Evolutionary conservation across 2,888 invertebrate species (phyloP).

Genomic region (Microplitis deprimator): DNA sequence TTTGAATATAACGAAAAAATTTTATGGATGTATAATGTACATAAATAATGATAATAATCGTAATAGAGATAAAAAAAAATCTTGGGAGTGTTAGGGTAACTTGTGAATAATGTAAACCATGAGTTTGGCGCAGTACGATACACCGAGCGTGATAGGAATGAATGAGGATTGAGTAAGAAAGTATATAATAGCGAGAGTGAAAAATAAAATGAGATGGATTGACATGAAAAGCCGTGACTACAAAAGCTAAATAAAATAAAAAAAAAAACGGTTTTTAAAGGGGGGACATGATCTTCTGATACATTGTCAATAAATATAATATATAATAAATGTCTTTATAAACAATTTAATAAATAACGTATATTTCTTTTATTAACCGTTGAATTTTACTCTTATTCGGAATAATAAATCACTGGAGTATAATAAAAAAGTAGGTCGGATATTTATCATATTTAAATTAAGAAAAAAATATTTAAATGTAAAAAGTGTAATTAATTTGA

Average conservation of each 20-base stretch:
- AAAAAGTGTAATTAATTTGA: not conserved
- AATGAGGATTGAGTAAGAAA: conserved; percentile 41
- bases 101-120: conserved; percentile 50
- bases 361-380: not conserved
- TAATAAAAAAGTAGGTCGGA: no score
- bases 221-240: conserved; percentile 36
- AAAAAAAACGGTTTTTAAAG: conserved; percentile 9
- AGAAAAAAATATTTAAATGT: not conserved
- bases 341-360: not conserved
- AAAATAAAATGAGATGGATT: conserved; percentile 28
- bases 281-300: conserved; percentile 20
- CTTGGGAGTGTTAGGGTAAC: conserved; percentile 26
- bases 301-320: not conserved
- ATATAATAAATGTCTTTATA: not conserved
- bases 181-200: conserved; percentile 24
- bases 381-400: not conserved
- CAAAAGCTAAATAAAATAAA: conserved; percentile 19
- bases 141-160: conserved; percentile 49
- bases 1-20: not conserved
- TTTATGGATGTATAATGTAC: not conserved
- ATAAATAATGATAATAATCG: conserved; percentile 15
- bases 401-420: no score
- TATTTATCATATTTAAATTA: not conserved
- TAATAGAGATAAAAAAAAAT: conserved; percentile 21
- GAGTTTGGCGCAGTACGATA: conserved; percentile 46